These are phyloP conservation scores for Littorina saxatilis DNA, from an alignment of 1,140 invertebrate species.

Conservation along the genomic window DNA sequence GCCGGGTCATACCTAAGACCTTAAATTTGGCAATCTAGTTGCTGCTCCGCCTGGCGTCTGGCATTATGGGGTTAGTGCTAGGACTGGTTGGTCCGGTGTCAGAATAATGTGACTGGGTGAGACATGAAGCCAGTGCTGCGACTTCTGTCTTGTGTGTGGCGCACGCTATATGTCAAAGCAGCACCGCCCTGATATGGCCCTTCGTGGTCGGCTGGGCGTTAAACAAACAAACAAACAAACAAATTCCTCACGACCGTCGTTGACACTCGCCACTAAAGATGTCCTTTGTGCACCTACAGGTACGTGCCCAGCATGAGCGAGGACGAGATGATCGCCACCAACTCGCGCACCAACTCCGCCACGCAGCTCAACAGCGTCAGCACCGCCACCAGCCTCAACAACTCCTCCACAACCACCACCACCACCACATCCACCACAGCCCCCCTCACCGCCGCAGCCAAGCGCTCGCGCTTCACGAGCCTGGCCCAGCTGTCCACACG, in stretches of 20 bases:
- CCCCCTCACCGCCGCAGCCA: conserved; percentile 20
- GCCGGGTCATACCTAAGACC: too few relatives aligned
- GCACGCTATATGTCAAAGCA: too few relatives aligned
- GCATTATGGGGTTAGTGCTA: too few relatives aligned
- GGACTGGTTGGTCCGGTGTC: too few relatives aligned
- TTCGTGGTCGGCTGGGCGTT: conserved; percentile 30
- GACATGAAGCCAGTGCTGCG: too few relatives aligned
- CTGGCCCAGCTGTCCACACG: conserved; percentile 43
- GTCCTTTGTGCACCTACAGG: conserved; percentile 7
- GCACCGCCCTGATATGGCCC: too few relatives aligned
- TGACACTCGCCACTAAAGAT: too few relatives aligned
- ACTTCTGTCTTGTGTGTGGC: too few relatives aligned
- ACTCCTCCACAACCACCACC: not conserved
- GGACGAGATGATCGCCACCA: conserved; percentile 44
- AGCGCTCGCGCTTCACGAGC: conserved; percentile 42
- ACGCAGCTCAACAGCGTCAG: conserved; percentile 20
- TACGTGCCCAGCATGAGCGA: conserved; percentile 55
- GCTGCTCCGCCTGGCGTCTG: too few relatives aligned
- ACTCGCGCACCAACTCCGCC: conserved; percentile 30
- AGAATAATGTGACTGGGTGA: too few relatives aligned
- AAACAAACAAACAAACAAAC: not conserved
- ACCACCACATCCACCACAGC: not conserved
- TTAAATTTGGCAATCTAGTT: too few relatives aligned
- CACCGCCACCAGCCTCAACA: conserved; percentile 3
- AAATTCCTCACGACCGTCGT: not conserved